Conservation (phyloP, 2,797 vertebrate species). For the Halcyon badia region DNA sequence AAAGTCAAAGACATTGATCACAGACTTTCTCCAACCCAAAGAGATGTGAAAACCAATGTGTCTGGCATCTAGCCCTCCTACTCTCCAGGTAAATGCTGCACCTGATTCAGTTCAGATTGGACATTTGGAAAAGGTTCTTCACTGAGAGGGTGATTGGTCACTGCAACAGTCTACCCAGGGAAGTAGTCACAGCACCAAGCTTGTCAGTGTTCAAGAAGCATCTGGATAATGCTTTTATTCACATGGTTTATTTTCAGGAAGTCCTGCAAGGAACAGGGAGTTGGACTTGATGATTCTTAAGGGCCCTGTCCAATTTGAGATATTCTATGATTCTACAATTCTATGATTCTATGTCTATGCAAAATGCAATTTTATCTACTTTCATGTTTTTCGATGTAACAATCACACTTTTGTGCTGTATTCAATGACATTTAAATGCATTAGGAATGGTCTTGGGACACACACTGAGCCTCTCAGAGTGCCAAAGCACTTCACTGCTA, state of each 20-base stretch:
- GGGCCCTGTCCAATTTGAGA: not conserved
- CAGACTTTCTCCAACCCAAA: not conserved
- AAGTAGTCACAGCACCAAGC: not conserved
- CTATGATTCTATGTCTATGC: not conserved
- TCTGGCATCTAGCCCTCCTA: not conserved
- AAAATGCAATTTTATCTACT: not conserved
- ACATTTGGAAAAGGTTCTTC: not conserved
- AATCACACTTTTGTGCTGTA: not conserved
- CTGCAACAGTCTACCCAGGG: not conserved
- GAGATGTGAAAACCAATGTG: not conserved
- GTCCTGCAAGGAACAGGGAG: not conserved
- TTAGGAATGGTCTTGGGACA: not conserved
- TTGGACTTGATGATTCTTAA: not conserved
- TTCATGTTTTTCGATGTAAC: not conserved
- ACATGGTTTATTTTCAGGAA: not conserved
- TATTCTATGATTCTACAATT: not conserved
- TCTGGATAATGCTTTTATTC: fast-evolving
- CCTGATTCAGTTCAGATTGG: not conserved
- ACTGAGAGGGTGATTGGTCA: not conserved
- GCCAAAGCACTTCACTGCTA: not conserved
- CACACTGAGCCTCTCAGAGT: not conserved
- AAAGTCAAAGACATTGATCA: not conserved
- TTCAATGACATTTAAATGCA: not conserved
- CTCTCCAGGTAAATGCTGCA: not conserved
- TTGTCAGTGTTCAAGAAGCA: not conserved